phyloP scores from a whole-genome alignment of 1,140 invertebrate genomes.

The Hylaeus anthracinus region DNA sequence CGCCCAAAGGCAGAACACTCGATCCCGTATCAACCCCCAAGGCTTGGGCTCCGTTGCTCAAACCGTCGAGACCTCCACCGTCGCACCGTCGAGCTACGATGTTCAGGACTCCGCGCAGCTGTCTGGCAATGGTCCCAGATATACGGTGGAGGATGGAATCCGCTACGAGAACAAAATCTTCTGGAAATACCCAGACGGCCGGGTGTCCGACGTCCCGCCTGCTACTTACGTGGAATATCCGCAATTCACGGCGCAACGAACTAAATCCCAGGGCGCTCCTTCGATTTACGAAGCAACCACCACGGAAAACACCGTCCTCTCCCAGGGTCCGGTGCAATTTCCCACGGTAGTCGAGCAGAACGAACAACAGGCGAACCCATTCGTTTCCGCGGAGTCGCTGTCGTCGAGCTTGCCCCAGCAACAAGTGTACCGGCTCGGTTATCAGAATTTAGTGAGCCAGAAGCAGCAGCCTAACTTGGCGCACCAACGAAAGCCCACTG shows the following conservation, averaged over 20 bases:
- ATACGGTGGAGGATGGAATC: slow-evolving; percentile 74
- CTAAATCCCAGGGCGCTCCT: not conserved
- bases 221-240: slow-evolving; percentile 70
- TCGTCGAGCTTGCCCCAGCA: slow-evolving; percentile 50
- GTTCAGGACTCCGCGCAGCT: not conserved
- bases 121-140: slow-evolving; percentile 63
- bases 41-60: not conserved
- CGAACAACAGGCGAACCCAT: slow-evolving; percentile 19
- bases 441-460: slow-evolving; percentile 54
- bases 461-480: slow-evolving; percentile 25
- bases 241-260: not conserved
- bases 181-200: slow-evolving; percentile 79
- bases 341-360: slow-evolving; percentile 42
- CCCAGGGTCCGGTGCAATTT: slow-evolving; percentile 76
- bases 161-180: slow-evolving; percentile 78
- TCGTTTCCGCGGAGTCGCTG: slow-evolving; percentile 51
- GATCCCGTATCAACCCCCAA: slow-evolving; percentile 8
- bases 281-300: slow-evolving; percentile 36
- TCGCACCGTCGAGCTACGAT: slow-evolving; percentile 5
- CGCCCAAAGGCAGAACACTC: slow-evolving; percentile 4
- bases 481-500: slow-evolving; percentile 23
- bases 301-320: slow-evolving; percentile 57
- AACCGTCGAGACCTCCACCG: not conserved
- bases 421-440: slow-evolving; percentile 55
- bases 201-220: slow-evolving; percentile 72